Evolutionary conservation across 2,888 invertebrate species (phyloP), one percentile per base, ranked within the genome.

Genomic region (Euplexia lucipara): DNA sequence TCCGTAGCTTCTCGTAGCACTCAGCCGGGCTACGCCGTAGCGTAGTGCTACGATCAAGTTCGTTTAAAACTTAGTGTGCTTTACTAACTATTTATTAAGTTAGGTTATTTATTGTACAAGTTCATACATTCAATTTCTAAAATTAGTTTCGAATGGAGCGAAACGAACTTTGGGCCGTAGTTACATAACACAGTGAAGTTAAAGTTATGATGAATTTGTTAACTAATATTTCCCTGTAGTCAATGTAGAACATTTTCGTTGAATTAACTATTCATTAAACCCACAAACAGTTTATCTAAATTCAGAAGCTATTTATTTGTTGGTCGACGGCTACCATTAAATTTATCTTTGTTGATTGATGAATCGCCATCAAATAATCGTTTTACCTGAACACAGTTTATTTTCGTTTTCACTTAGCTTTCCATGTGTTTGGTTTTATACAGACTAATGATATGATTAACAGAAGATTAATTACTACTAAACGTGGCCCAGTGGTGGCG

Each of bases 41-140:
- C 72, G 16, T 34, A n/a, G 48, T 57, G 41, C 79, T 69, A 77
- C 66, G 73, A 70, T 62, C 61, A 35, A 66, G 64, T 74, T 78
- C 37, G 58, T 70, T 73, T 67, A 45, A 64, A 74, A 74, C 74
- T 76, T 79, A 62, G 68, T 74, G 59, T 54, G 51, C 66, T 74
- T 73, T 64, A 56, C 53, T 67, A 77, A 79, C 57, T 74, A 65
- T 78, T 72, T 78, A 75, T 76, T 69, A 74, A 77, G 63, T 79
- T 70, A 64, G 61, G 61, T 76, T 79, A 79, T 79, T 79, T 79
- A 79, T 76, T 64, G 70, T 66, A 32, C 30, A 76, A 79, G 68
- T 79, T 59, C 61, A 66, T 59, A 68, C 56, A 79, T 77, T 74
- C 74, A 71, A 78, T 78, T 78, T 65, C 78, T 78, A 70, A 74